phyloP scores from a whole-genome alignment of 1,140 invertebrate genomes.

The Copidosoma floridanum region DNA sequence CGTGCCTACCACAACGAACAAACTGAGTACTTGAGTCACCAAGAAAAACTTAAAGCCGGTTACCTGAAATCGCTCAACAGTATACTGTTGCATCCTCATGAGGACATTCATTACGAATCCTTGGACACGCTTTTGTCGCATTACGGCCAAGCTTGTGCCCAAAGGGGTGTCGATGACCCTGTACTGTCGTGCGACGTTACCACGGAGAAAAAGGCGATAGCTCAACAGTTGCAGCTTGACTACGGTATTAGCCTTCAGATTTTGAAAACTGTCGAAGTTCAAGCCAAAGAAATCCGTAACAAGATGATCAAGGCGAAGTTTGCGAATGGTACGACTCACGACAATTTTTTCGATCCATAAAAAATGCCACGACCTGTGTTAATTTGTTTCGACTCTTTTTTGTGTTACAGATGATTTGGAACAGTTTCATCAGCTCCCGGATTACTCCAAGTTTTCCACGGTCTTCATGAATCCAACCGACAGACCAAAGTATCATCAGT shows the following conservation, averaged over 20 bases:
- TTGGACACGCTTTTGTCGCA: conserved; percentile 37
- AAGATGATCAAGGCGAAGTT: conserved; percentile 38
- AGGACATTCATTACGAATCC: conserved; percentile 29
- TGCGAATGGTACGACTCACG: conserved; percentile 21
- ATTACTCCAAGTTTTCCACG: conserved; percentile 30
- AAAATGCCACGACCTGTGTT: not conserved
- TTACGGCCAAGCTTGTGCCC: conserved; percentile 57
- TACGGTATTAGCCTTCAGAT: conserved; percentile 53
- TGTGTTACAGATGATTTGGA: conserved; percentile 3
- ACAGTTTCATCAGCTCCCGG: not conserved
- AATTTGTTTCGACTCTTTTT: not conserved
- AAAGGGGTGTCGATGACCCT: conserved; percentile 53
- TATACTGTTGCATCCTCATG: too few relatives aligned
- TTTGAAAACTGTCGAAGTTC: conserved; percentile 68
- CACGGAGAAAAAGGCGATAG: conserved; percentile 43
- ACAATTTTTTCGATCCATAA: too few relatives aligned
- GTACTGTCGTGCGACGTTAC: conserved; percentile 57
- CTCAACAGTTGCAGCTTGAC: conserved; percentile 52
- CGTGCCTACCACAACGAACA: conserved; percentile 68
- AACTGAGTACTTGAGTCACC: conserved; percentile 63
- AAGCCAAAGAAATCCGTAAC: conserved; percentile 58
- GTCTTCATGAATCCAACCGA: conserved; percentile 38
- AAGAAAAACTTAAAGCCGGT: conserved; percentile 66
- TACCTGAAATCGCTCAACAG: too few relatives aligned
- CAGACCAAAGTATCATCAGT: conserved; percentile 35